Evolutionary conservation across 2,113 vertebrate genomes (phyloP).

Genomic region (Tachuris rubrigastra): DNA sequence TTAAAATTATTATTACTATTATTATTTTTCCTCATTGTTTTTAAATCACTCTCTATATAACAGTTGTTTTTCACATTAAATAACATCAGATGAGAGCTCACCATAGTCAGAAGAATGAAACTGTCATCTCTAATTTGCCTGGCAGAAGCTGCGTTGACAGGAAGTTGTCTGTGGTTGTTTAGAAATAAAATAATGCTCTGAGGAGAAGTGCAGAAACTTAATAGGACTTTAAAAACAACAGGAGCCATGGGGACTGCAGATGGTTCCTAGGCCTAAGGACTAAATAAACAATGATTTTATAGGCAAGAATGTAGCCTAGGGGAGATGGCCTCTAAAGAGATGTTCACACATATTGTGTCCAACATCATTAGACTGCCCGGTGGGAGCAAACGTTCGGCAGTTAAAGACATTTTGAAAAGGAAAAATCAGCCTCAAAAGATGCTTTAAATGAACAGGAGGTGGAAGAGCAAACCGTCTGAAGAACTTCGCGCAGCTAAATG

Average conservation of each 20-base stretch:
- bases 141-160: conserved; percentile 1
- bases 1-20: background rate
- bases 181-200: conserved; percentile 77
- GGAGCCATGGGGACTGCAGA: conserved; percentile 78
- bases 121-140: conserved; percentile 70
- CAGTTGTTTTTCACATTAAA: conserved; percentile 57
- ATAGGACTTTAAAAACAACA: conserved; percentile 80
- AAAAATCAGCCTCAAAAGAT: conserved; percentile 60
- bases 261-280: conserved; percentile 73
- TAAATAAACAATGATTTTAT: conserved; percentile 72
- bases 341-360: conserved; percentile 72
- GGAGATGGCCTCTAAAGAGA: conserved; percentile 71
- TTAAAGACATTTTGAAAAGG: conserved; percentile 55
- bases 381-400: conserved; percentile 60
- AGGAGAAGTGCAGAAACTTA: conserved; percentile 78
- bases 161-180: conserved; percentile 70
- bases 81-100: conserved; percentile 44
- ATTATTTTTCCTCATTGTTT: conserved; percentile 14
- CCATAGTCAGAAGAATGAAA: conserved; percentile 66
- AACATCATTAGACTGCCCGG: conserved; percentile 78
- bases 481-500: conserved; percentile 2
- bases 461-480: conserved; percentile 37
- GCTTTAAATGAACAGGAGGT: conserved; percentile 52
- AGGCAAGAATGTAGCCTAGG: conserved; percentile 70
- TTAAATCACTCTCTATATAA: conserved; percentile 34